Base-by-base conservation (phyloP, 2,797 vertebrate species). In the Pangasius sanitwongsei region DNA sequence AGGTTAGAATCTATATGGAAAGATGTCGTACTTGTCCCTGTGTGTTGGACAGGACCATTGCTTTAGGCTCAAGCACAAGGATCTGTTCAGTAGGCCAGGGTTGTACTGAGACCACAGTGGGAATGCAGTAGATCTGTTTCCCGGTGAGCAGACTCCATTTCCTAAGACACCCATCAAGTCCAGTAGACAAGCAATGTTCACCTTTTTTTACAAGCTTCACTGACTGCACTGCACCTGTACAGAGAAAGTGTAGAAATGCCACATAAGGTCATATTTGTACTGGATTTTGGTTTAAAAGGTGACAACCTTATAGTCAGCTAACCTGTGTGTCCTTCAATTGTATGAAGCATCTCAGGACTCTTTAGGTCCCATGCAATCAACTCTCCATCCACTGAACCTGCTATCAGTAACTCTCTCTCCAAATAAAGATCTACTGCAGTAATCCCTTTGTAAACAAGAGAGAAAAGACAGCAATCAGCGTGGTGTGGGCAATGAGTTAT, bases 311-410 rank as follows among this genome's bases (percentile, higher is more conserved):
- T 23, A 77, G 31, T 53, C 15, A 13, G 53, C 91, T 94, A 87
- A 97, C 96, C 95, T 8, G 94, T 93, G 92, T 97, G 97, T 74
- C 96, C 97, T 7, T 87, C 90, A 65, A 97, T 92, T 6, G 93
- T 7, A 2, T 96, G 95, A 16, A 95, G 74, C 31, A 95, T 95
- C 61, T 96, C 94, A 23, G 93, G 91, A 70, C 94, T 93, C 0
- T 92, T 90, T 61, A 94, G 92, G 55, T 96, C 95, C 96, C 97
- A 98, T 63, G 93, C 94, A 0, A 92, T 92, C 74, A 96, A 34
- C 7, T 89, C 85, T 0, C 97, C 96, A 0, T 96, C 94, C 37
- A 94, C 93, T 61, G 96, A 96, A 20, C 97, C 97, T 0, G 95
- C 96, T 25, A 95, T 92, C 91, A 97, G 92, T 86, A 97, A 89